These are phyloP conservation scores for western clawed frog (Xenopus tropicalis) DNA, from an alignment of 2,113 vertebrate species.

Conservation along the genomic window DNA sequence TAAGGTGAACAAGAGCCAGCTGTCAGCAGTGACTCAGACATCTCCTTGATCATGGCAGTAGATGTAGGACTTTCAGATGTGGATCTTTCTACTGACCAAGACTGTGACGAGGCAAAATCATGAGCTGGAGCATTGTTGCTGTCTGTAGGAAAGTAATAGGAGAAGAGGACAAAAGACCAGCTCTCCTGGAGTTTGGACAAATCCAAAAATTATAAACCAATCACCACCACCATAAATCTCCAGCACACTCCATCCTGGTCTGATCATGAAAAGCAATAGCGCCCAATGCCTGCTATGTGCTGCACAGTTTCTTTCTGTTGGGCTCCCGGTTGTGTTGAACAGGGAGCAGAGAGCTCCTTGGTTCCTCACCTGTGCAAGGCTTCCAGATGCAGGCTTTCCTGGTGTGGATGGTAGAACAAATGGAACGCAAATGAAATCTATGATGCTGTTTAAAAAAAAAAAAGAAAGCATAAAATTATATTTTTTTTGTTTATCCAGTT, in stretches of 20 bases:
- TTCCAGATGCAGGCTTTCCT: conserved; percentile 41
- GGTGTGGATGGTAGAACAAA: conserved; percentile 48
- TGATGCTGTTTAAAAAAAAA: conserved; percentile 31
- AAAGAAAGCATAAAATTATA: conserved; percentile 41
- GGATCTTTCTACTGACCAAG: conserved; percentile 81
- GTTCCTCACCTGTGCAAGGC: conserved; percentile 44
- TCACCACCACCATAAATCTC: conserved; percentile 51
- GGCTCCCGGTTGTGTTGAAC: conserved; percentile 46
- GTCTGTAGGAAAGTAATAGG: conserved; percentile 38
- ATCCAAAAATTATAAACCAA: conserved; percentile 52
- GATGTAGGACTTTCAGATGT: conserved; percentile 81
- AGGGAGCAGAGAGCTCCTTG: conserved; percentile 47
- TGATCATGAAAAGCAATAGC: conserved; percentile 68
- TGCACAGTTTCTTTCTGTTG: conserved; percentile 51
- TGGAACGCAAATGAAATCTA: conserved; percentile 41
- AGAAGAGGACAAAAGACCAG: conserved; percentile 49
- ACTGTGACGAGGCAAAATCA: conserved; percentile 80
- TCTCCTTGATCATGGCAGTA: conserved; percentile 80
- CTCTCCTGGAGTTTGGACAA: conserved; percentile 51
- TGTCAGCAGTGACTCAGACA: conserved; percentile 86
- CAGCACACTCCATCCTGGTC: conserved; percentile 54
- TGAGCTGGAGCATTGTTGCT: conserved; percentile 57
- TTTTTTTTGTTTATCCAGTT: conserved; percentile 41
- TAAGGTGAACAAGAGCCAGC: conserved; percentile 84
- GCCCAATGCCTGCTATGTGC: conserved; percentile 56